These are phyloP conservation scores for Aphidius gifuensis DNA, from an alignment of 1,140 invertebrate genomes.

Conservation along the genomic window DNA sequence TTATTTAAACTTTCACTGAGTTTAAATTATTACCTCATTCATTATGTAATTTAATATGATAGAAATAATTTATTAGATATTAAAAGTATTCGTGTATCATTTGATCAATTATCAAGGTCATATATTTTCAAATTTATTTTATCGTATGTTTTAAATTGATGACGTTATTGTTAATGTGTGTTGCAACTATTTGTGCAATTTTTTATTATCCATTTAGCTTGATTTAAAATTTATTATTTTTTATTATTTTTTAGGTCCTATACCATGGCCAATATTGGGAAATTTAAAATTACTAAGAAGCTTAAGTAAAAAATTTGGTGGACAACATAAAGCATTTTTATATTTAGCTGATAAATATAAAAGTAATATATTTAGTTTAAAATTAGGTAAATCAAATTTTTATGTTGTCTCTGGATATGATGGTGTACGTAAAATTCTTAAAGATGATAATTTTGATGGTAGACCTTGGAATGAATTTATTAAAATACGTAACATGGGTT, in stretches of 20 bases:
- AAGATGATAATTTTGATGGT: conserved; percentile 65
- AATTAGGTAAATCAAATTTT: conserved; percentile 61
- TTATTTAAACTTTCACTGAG: too few relatives aligned
- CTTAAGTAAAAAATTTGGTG: conserved; percentile 56
- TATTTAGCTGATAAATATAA: conserved; percentile 61
- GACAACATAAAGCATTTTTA: conserved; percentile 63
- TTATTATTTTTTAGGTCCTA: conserved; percentile 60
- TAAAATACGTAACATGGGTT: conserved; percentile 67
- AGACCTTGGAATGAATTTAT: conserved; percentile 73
- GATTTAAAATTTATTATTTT: too few relatives aligned
- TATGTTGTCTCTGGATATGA: conserved; percentile 63
- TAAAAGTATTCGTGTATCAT: too few relatives aligned
- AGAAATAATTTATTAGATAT: too few relatives aligned
- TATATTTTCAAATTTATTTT: too few relatives aligned
- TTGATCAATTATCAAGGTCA: too few relatives aligned
- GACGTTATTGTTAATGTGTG: too few relatives aligned
- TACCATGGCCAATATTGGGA: conserved; percentile 66
- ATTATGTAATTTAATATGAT: too few relatives aligned
- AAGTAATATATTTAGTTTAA: conserved; percentile 65
- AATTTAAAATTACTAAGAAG: conserved; percentile 59
- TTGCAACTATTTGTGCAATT: too few relatives aligned
- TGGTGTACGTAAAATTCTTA: conserved; percentile 61
- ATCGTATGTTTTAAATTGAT: too few relatives aligned
- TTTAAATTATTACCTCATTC: too few relatives aligned
- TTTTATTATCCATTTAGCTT: too few relatives aligned